A percentile compares a stretch with the other conserved stretches of the same genome.
These are phyloP conservation scores for Xyliphius kryptos DNA, from an alignment of 2,113 vertebrate genomes.

Conservation along the genomic window DNA sequence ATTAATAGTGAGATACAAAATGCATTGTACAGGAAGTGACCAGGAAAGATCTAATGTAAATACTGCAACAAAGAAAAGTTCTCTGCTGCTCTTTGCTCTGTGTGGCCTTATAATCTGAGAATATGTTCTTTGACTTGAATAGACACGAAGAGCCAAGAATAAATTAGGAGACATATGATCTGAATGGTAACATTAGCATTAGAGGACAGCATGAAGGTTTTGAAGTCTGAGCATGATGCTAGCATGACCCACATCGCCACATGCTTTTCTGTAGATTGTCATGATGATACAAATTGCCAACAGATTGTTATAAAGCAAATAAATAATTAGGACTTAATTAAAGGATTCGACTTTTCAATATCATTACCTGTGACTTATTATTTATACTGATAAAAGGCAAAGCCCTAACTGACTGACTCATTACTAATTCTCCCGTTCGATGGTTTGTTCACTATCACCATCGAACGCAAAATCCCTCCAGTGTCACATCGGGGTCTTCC, in stretches of 20 bases:
- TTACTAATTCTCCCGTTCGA: too few species aligned
- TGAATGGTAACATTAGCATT: constrained; percentile 20
- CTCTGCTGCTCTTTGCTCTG: not conserved
- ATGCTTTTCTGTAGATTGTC: constrained; percentile 5
- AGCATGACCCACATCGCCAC: constrained; percentile 19
- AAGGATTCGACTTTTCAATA: too few species aligned
- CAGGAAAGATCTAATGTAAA: not conserved
- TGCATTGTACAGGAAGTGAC: constrained; percentile 7
- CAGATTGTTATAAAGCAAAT: not conserved
- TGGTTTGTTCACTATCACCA: too few species aligned
- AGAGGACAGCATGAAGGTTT: constrained; percentile 3
- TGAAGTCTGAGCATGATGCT: constrained; percentile 20
- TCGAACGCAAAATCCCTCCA: too few species aligned
- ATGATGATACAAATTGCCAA: not conserved
- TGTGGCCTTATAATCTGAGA: constrained; percentile 35
- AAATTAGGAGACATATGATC: constrained; percentile 32
- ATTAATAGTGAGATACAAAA: too few species aligned
- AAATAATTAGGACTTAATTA: too few species aligned
- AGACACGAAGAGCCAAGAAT: constrained; percentile 44
- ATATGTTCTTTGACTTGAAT: constrained; percentile 40
- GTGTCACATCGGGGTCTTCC: too few species aligned
- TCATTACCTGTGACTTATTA: too few species aligned
- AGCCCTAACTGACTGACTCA: too few species aligned
- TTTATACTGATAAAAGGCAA: too few species aligned
- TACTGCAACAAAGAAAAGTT: not conserved